Percentiles rank a stretch among this genome's conserved stretches.
Conservation (phyloP, 2,797 vertebrate species). For the Sebastes taczanowskii region DNA sequence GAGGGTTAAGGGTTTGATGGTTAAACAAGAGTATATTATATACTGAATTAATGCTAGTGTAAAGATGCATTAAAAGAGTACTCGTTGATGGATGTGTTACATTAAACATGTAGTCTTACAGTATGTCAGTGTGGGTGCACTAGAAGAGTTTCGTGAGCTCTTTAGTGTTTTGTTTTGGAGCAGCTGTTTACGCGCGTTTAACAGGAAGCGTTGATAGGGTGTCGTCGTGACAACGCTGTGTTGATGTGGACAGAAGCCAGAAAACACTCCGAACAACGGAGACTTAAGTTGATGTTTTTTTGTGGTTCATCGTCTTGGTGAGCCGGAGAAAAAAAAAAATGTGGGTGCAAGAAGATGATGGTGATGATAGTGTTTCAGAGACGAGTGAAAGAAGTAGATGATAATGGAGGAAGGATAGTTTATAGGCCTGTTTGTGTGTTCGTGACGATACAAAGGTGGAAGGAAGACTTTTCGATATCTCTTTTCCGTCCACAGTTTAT, state of each 20-base stretch:
- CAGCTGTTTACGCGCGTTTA: slow-evolving; percentile 35
- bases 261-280: slow-evolving; percentile 30
- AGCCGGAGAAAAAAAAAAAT: slow-evolving; percentile 3
- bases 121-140: background rate
- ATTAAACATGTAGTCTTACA: background rate
- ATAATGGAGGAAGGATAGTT: background rate
- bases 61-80: background rate
- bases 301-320: slow-evolving; percentile 10
- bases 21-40: background rate
- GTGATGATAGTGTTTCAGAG: background rate
- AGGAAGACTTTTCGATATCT: slow-evolving; percentile 44
- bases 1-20: background rate
- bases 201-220: slow-evolving; percentile 68
- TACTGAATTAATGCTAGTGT: background rate
- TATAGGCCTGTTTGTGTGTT: background rate
- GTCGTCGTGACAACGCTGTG: slow-evolving; percentile 51
- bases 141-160: slow-evolving; percentile 22
- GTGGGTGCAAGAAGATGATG: background rate
- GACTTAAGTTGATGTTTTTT: slow-evolving; percentile 8
- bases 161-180: no score
- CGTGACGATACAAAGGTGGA: slow-evolving; percentile 35
- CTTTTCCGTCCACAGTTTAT: slow-evolving; percentile 73
- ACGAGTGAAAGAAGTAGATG: background rate
- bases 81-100: background rate
- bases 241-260: slow-evolving; percentile 57